Base-by-base conservation (phyloP, 2,797 vertebrate species). In the Xenops minutus region DNA sequence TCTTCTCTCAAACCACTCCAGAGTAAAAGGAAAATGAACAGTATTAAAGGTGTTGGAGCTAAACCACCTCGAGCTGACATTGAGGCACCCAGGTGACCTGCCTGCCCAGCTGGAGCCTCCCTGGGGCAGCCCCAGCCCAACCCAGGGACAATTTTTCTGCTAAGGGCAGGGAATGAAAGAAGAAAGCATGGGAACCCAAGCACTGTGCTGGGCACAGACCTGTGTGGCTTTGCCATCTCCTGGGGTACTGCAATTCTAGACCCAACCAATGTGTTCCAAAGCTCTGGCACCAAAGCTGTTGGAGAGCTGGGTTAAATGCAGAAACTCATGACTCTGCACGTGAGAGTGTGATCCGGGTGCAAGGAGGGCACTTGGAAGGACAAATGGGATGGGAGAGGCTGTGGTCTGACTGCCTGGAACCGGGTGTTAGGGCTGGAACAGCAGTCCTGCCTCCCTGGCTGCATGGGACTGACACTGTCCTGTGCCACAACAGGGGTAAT, bases 181-280 rank as follows among this genome's bases (percentile, higher is more conserved):
- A 29, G n/a, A 69, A 22, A 46, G 10, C 2, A 0, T 52, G 2
- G 1, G 48, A 88, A 41, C 14, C 20, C 48, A 1, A 30, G 0
- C 2, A 2, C 67, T 1, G 1, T 21, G 20, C 55, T 55, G 37
- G 20, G 29, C 49, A 59, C 0, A 0, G 32, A 51, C 23, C 12
- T 29, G 8, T 7, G 20, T 1, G 5, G 23, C 43, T 62, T 52
- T 58, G 74, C 39, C 6, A 0, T 72, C 18, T 80, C 52, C 19
- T n/a, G 30, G 29, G 13, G 2, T 37, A 14, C 4, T 0, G 5
- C 73, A 58, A 46, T 10, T 30, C 36, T 1, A 2, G 75, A 71
- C 26, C 66, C 2, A 0, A 4, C 4, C 0, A 2, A 81, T 36
- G 14, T 20, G 20, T 46, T 59, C 78, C 58, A 43, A 56, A 52